Conservation (phyloP, 2,888 invertebrate species). For the Eupithecia tripunctaria region DNA sequence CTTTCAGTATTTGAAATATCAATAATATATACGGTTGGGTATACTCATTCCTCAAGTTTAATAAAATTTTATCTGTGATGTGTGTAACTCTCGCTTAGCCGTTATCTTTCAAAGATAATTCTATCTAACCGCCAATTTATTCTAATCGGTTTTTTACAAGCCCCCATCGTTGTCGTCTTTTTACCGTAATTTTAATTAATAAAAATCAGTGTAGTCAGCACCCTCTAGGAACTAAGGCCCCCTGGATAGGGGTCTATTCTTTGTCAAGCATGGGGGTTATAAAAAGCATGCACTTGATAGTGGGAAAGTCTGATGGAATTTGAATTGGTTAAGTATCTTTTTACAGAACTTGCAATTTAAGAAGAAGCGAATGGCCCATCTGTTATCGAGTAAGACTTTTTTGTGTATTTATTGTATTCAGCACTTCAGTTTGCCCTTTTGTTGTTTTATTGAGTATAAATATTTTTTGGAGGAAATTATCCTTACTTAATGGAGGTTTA, state of each 20-base stretch:
- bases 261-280: constrained; percentile 48
- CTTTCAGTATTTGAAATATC: no score
- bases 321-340: not conserved
- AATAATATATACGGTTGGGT: no score
- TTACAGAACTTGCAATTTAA: not conserved
- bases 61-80: not conserved
- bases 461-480: no score
- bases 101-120: constrained; percentile 25
- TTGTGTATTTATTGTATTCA: no score
- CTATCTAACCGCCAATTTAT: constrained; percentile 33
- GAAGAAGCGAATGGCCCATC: not conserved
- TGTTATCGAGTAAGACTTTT: not conserved
- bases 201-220: constrained; percentile 53
- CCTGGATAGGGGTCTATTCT: constrained; percentile 51
- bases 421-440: not conserved
- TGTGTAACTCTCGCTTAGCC: not conserved
- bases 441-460: no score
- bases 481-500: no score
- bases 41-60: not conserved
- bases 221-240: constrained; percentile 43
- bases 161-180: constrained; percentile 37
- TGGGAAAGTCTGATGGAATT: not conserved
- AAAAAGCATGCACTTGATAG: not conserved
- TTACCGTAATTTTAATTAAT: constrained; percentile 54
- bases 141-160: constrained; percentile 35